Percentiles rank a stretch among this genome's conserved stretches.
Evolutionary conservation across 1,140 invertebrate species (phyloP).

Genomic region (Saxidomus purpurata): DNA sequence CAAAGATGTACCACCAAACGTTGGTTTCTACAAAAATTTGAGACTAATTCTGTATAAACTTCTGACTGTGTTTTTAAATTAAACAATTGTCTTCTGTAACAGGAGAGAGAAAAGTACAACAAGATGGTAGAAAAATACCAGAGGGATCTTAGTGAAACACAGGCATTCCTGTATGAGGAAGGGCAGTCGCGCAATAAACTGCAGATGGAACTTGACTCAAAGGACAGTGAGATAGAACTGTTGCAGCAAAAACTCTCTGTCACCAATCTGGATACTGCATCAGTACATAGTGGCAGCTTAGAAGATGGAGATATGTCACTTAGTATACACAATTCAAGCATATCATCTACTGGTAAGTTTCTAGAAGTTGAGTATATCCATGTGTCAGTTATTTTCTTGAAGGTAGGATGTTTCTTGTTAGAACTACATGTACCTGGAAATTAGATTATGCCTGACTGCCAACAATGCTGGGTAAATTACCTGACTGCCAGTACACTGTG

Average conservation of each 20-base stretch:
- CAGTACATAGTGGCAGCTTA: constrained; percentile 92
- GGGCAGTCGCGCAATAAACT: constrained; percentile 91
- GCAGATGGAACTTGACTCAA: constrained; percentile 98
- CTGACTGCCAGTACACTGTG: too few relatives aligned
- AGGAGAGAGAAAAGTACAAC: constrained; percentile 97
- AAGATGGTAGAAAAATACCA: constrained; percentile 94
- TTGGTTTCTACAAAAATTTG: too few relatives aligned
- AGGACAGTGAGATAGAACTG: constrained; percentile 98
- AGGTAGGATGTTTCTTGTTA: too few relatives aligned
- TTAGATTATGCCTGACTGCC: too few relatives aligned
- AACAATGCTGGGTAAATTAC: too few relatives aligned
- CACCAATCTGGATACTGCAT: constrained; percentile 94
- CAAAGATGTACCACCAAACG: too few relatives aligned
- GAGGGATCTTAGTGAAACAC: constrained; percentile 95
- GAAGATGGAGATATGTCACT: constrained; percentile 72
- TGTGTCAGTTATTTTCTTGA: too few relatives aligned
- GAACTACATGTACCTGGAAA: too few relatives aligned
- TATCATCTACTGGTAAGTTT: constrained; percentile 50
- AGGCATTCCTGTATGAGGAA: constrained; percentile 90
- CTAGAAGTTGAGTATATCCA: too few relatives aligned
- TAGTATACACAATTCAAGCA: constrained; percentile 44
- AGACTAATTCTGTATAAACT: too few relatives aligned
- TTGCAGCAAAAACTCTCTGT: constrained; percentile 91
- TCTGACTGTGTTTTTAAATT: too few relatives aligned
- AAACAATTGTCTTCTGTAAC: background rate